phyloP scores from a whole-genome alignment of 92 coral and sea anemone species.

The Galaxea fascicularis region DNA sequence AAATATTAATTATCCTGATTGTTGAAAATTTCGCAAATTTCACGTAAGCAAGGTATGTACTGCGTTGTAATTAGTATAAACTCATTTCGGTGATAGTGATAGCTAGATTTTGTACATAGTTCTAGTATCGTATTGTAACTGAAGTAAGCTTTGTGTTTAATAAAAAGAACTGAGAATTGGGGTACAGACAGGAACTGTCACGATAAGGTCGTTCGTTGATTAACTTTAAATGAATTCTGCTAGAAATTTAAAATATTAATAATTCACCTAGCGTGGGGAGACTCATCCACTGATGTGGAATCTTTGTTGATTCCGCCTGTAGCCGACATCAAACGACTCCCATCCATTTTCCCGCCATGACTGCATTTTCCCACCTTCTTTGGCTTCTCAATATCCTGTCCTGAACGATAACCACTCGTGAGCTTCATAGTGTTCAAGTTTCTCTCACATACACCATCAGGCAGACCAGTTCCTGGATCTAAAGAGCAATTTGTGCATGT shows the following conservation, averaged over 20 bases:
- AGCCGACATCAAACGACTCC: conserved; percentile 47
- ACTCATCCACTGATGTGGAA: conserved; percentile 15
- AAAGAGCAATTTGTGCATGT: conserved; percentile 60
- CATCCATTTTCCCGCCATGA: conserved; percentile 67
- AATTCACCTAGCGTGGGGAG: conserved; percentile 63
- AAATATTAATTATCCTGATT: no score
- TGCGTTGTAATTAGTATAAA: no score
- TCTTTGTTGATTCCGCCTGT: conserved; percentile 81
- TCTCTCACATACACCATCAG: conserved; percentile 31
- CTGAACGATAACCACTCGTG: conserved; percentile 73
- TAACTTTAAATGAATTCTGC: neutral
- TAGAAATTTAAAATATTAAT: neutral
- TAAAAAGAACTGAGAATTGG: no score
- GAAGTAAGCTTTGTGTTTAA: neutral
- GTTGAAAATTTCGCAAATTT: no score
- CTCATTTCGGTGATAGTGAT: no score
- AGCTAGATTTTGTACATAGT: neutral
- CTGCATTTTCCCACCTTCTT: conserved; percentile 67
- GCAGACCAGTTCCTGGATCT: neutral
- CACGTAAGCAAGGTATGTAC: no score
- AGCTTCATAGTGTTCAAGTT: conserved; percentile 59
- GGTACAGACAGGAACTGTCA: neutral
- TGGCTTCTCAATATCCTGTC: conserved; percentile 73
- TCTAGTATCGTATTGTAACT: neutral
- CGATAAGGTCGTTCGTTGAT: neutral